Conservation (phyloP, 2,113 vertebrate species). For the Pteronura brasiliensis region DNA sequence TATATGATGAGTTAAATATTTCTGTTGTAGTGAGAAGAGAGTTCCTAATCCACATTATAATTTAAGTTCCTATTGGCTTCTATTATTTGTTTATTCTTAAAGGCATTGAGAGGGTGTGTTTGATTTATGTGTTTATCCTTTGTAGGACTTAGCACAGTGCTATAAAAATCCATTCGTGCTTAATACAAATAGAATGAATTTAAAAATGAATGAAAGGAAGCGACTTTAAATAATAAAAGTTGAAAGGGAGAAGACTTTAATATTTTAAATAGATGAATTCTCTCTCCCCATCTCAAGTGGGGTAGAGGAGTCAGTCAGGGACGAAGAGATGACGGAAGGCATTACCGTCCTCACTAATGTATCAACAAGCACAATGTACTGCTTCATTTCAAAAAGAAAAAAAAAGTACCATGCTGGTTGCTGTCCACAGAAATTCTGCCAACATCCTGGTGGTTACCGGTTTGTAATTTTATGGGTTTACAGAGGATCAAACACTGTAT, state of each 20-base stretch:
- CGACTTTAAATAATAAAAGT: not conserved
- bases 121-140: not conserved
- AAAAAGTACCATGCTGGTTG: conserved; percentile 15
- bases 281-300: not conserved
- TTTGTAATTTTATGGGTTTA: conserved; percentile 74
- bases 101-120: not conserved
- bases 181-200: not conserved
- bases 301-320: not conserved
- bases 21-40: not conserved
- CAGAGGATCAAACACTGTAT: conserved; percentile 67
- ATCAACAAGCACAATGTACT: not conserved
- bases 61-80: not conserved
- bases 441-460: conserved; percentile 66
- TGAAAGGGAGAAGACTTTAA: not conserved
- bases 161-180: not conserved
- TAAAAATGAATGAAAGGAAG: not conserved
- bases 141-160: not conserved
- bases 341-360: not conserved
- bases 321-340: not conserved
- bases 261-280: not conserved
- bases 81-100: not conserved
- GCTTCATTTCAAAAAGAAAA: conserved; percentile 27
- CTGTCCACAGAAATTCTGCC: conserved; percentile 66
- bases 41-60: not conserved
- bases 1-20: not conserved